A percentile compares a stretch with the other conserved stretches of the same genome.
phyloP scores from a whole-genome alignment of 2,888 invertebrate species.

The Phalera bucephala region DNA sequence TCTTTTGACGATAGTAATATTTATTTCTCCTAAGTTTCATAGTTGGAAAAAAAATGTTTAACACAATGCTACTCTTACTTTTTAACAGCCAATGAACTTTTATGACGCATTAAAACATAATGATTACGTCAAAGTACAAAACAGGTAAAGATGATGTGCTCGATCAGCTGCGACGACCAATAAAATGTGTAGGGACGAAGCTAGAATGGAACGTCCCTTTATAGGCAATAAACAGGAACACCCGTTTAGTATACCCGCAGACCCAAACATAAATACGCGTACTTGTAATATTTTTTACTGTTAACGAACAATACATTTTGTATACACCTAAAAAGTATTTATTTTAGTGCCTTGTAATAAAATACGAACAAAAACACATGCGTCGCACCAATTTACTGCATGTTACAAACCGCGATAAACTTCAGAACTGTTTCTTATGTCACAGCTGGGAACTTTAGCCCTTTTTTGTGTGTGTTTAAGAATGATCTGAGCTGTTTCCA shows the following conservation, averaged over 20 bases:
- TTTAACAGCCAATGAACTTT: neutral
- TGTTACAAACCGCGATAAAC: no score
- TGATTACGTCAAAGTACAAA: constrained; percentile 13
- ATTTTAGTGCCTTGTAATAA: constrained; percentile 4
- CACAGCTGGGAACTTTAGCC: no score
- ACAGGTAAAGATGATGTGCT: constrained; percentile 36
- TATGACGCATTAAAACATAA: neutral
- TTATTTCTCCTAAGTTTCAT: no score
- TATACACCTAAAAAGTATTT: constrained; percentile 10
- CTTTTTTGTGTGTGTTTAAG: no score
- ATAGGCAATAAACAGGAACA: constrained; percentile 41
- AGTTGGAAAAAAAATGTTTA: no score
- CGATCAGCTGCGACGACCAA: constrained; percentile 47
- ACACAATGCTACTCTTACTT: no score
- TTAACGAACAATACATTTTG: constrained; percentile 14
- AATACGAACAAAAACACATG: neutral
- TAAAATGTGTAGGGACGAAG: constrained; percentile 40
- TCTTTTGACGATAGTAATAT: no score
- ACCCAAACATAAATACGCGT: constrained; percentile 22
- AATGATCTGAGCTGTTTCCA: no score
- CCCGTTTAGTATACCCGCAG: constrained; percentile 23
- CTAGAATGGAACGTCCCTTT: constrained; percentile 44
- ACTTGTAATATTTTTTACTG: constrained; percentile 24
- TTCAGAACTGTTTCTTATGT: no score
- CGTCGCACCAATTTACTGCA: neutral